phyloP scores from a whole-genome alignment of 2,113 vertebrate genomes.

The Nothocercus julius region DNA sequence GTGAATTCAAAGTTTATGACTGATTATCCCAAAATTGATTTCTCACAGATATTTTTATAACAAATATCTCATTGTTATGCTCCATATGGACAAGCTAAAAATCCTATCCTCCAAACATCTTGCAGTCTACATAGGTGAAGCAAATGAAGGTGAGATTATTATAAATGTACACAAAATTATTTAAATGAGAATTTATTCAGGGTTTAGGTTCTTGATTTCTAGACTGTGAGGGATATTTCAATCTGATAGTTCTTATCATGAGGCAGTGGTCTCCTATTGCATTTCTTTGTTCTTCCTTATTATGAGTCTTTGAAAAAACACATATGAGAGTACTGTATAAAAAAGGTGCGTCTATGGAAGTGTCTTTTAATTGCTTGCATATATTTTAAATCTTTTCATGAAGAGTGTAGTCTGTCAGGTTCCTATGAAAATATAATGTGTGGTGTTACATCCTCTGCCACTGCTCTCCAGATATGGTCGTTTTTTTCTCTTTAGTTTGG shows the following conservation, averaged over 20 bases:
- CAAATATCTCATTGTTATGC: background rate
- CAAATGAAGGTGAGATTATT: background rate
- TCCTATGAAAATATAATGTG: background rate
- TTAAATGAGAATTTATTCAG: background rate
- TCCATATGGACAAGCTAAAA: conserved; percentile 10
- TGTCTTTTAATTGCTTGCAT: background rate
- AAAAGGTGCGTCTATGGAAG: background rate
- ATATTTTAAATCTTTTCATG: background rate
- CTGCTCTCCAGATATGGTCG: background rate
- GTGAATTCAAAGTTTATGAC: background rate
- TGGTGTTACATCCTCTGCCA: background rate
- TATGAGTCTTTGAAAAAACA: background rate
- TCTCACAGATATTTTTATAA: background rate
- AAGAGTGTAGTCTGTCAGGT: background rate
- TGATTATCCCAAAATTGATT: background rate
- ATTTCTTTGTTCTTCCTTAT: background rate
- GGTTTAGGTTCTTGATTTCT: background rate
- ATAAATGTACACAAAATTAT: background rate
- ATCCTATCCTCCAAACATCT: background rate
- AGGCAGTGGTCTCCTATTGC: background rate
- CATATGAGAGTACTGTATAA: background rate
- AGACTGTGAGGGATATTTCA: background rate
- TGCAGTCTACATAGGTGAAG: background rate
- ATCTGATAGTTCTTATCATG: background rate
- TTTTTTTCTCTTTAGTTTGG: background rate